These are phyloP conservation scores for Girardinichthys multiradiatus DNA, from an alignment of 2,113 vertebrate genomes.

Conservation along the genomic window DNA sequence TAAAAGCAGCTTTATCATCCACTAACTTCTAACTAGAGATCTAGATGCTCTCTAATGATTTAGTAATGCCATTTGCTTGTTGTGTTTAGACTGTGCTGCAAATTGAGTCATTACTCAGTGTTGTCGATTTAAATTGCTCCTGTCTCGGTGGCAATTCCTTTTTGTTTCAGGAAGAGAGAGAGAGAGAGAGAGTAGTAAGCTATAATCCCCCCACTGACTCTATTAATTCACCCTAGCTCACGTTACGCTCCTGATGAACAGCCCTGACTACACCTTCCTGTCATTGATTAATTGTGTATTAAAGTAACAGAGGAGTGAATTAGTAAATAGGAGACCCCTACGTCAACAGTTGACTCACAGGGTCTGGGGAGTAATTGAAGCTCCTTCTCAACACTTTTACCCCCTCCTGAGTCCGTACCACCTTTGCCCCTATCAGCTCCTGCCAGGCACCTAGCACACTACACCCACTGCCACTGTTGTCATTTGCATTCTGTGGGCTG, in stretches of 20 bases:
- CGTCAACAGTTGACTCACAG: constrained; percentile 52
- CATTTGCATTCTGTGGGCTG: constrained; percentile 89
- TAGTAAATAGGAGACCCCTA: constrained; percentile 71
- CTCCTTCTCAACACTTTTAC: constrained; percentile 45
- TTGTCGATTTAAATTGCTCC: constrained; percentile 77
- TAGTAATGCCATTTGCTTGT: constrained; percentile 74
- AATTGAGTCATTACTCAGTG: constrained; percentile 78
- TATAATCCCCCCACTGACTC: constrained; percentile 74
- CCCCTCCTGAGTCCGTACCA: constrained; percentile 39
- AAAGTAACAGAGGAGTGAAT: constrained; percentile 78
- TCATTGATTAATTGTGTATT: constrained; percentile 80
- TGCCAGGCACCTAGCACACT: constrained; percentile 69
- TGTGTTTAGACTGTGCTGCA: constrained; percentile 75
- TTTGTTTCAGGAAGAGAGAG: constrained; percentile 70
- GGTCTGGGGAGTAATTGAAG: constrained; percentile 64
- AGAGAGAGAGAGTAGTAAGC: constrained; percentile 59
- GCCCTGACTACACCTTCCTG: constrained; percentile 68
- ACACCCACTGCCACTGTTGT: constrained; percentile 70
- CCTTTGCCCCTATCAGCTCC: constrained; percentile 64
- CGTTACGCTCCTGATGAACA: constrained; percentile 74
- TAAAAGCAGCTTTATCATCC: constrained; percentile 53
- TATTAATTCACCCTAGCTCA: constrained; percentile 73
- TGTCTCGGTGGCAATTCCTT: constrained; percentile 74
- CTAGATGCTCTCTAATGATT: constrained; percentile 70
- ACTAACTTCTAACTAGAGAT: constrained; percentile 51